A percentile compares a stretch with the other conserved stretches of the same genome.
phyloP scores from a whole-genome alignment of 1,140 invertebrate genomes.

The Drosophila equinoxialis region DNA sequence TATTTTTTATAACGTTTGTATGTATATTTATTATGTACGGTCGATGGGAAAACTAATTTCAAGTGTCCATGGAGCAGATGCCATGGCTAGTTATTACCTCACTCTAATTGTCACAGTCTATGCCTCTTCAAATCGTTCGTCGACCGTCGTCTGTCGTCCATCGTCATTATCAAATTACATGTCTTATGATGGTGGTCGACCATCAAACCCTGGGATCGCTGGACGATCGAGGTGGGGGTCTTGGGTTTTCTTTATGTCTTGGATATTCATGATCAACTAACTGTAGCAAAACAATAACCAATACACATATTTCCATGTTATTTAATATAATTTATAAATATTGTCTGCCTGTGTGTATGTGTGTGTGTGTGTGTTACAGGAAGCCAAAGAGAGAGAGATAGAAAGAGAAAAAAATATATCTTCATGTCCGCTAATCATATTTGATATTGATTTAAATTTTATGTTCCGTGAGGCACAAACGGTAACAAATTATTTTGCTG shows the following conservation, averaged over 20 bases:
- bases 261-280: slow-evolving; percentile 47
- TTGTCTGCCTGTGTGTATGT: too few species aligned
- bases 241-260: slow-evolving; percentile 28
- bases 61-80: slow-evolving; percentile 3
- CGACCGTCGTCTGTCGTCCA: background rate
- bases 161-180: slow-evolving; percentile 28
- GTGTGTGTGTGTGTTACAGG: slow-evolving; percentile 32
- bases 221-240: too few species aligned
- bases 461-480: slow-evolving; percentile 43
- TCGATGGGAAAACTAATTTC: slow-evolving; percentile 13
- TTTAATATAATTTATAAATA: slow-evolving; percentile 40
- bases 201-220: too few species aligned
- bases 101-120: slow-evolving; percentile 35
- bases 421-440: slow-evolving; percentile 55
- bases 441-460: slow-evolving; percentile 64
- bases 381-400: slow-evolving; percentile 29
- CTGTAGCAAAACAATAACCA: slow-evolving; percentile 32
- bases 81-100: slow-evolving; percentile 15
- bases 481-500: slow-evolving; percentile 58
- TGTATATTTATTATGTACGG: slow-evolving; percentile 3
- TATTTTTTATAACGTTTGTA: background rate
- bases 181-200: background rate
- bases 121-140: slow-evolving; percentile 14
- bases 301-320: slow-evolving; percentile 54
- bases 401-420: slow-evolving; percentile 15